A percentile compares a stretch with the other conserved stretches of the same genome.
These are phyloP conservation scores for Mastomys coucha DNA, from an alignment of 2,113 vertebrate species.

Conservation along the genomic window DNA sequence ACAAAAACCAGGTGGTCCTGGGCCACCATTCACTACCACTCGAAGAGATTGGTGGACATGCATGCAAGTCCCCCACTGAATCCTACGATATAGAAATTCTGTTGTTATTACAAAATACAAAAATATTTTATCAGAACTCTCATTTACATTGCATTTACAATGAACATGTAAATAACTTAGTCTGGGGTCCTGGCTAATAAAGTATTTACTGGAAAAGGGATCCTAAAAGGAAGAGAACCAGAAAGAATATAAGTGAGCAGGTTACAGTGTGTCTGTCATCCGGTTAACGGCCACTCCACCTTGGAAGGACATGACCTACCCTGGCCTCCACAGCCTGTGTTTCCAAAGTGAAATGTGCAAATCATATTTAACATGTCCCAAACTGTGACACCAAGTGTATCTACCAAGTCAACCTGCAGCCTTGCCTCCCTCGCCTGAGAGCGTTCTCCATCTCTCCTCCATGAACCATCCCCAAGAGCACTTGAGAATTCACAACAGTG, in stretches of 20 bases:
- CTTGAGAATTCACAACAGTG: slow-evolving; percentile 87
- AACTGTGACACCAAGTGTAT: slow-evolving; percentile 78
- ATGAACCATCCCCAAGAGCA: slow-evolving; percentile 78
- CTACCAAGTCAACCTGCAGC: slow-evolving; percentile 79
- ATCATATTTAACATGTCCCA: slow-evolving; percentile 87
- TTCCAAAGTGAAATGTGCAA: slow-evolving; percentile 90
- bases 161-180: slow-evolving; percentile 90
- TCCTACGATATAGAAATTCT: slow-evolving; percentile 99
- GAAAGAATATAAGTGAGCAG: slow-evolving; percentile 81
- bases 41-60: slow-evolving; percentile 89
- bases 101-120: slow-evolving; percentile 94
- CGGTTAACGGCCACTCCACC: slow-evolving; percentile 75
- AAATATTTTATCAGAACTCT: slow-evolving; percentile 95
- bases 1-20: slow-evolving; percentile 61
- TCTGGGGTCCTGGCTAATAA: slow-evolving; percentile 85
- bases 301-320: slow-evolving; percentile 82
- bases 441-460: slow-evolving; percentile 36
- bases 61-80: slow-evolving; percentile 93
- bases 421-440: slow-evolving; percentile 50
- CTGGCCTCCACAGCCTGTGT: slow-evolving; percentile 81
- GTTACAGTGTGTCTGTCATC: slow-evolving; percentile 79
- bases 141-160: slow-evolving; percentile 99
- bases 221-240: slow-evolving; percentile 71
- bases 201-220: slow-evolving; percentile 77
- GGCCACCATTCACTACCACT: slow-evolving; percentile 91